Evolutionary conservation across 2,888 invertebrate genomes (phyloP).

Genomic region (Tetranychus truncatus): DNA sequence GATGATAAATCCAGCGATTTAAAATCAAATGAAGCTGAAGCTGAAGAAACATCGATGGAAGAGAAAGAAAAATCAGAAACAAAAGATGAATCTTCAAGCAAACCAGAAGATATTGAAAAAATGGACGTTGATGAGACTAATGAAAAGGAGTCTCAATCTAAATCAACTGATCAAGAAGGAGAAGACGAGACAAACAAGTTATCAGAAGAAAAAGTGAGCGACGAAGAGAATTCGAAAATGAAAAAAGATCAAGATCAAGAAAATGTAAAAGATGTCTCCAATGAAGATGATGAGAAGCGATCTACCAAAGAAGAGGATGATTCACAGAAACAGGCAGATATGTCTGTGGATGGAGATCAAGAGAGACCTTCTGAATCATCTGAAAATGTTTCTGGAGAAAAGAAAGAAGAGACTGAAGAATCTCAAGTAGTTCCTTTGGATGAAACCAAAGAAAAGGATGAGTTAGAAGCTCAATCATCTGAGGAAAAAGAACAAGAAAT

Average conservation of each 20-base stretch:
- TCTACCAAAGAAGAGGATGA: background rate
- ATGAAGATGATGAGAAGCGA: too few relatives aligned
- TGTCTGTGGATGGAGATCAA: too few relatives aligned
- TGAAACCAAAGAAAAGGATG: background rate
- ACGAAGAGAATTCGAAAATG: too few relatives aligned
- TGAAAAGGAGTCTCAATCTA: background rate
- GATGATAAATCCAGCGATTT: constrained; percentile 22
- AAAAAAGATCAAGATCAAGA: too few relatives aligned
- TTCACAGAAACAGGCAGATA: background rate
- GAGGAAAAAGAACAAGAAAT: background rate
- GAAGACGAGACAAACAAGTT: too few relatives aligned
- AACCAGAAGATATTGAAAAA: constrained; percentile 8
- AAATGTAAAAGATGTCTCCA: too few relatives aligned
- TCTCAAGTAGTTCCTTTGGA: background rate
- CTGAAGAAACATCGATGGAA: background rate
- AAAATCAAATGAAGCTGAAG: constrained; percentile 16
- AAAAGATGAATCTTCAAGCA: background rate
- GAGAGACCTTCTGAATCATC: too few relatives aligned
- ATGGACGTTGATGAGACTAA: constrained; percentile 18
- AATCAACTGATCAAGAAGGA: too few relatives aligned
- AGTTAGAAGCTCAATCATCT: background rate
- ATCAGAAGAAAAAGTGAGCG: too few relatives aligned
- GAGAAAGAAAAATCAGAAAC: background rate
- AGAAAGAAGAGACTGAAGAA: background rate
- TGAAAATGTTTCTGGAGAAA: background rate